Base-by-base conservation (phyloP, 2,797 vertebrate species). In the Gallinago solitaria region DNA sequence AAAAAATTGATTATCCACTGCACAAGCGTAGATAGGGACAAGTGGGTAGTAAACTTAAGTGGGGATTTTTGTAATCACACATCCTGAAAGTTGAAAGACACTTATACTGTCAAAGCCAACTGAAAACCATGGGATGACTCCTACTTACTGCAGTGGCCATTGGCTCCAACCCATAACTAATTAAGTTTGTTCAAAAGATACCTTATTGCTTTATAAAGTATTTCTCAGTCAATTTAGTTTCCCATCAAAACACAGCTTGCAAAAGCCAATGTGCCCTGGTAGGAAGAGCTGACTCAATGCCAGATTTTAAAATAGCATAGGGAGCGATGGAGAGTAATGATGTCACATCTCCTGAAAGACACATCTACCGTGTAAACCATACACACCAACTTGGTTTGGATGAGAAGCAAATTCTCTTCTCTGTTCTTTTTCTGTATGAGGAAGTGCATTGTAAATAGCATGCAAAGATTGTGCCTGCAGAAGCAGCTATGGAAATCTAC, bases 281-380 rank as follows among this genome's bases (percentile, higher is more conserved):
- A 79, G 43, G 32, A 84, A 75, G 48, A 74, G 48, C 14, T 77
- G 30, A 33, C 50, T 83, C 69, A 71, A 54, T 41, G 33, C 7
- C 43, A 79, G 43, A 37, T 83, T 75, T 87, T 63, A 73, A 88
- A 83, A 76, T 12, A 56, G 16, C 30, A 12, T 51, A 30, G 39
- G 24, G 68, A 54, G n/a, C 9, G 3, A 39, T 0, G 1, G 32
- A 56, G 37, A 53, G 51, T 60, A 85, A 76, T 65, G 37, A 60
- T 39, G 39, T 39, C 79, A 6, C 23, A 32, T 56, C 45, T 71
- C 64, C 35, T 80, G 54, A 35, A 86, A 76, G 50, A 50, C n/a
- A n/a, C 17, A 4, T 39, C 33, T 54, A 12, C 16, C 1, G 1
- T 30, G 33, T 59, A 67, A 79, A 28, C 17, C 0, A 0, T 30